Evolutionary conservation across 2,113 vertebrate genomes (phyloP), one percentile per base, ranked within the genome.

Genomic region (Urocolius indicus): DNA sequence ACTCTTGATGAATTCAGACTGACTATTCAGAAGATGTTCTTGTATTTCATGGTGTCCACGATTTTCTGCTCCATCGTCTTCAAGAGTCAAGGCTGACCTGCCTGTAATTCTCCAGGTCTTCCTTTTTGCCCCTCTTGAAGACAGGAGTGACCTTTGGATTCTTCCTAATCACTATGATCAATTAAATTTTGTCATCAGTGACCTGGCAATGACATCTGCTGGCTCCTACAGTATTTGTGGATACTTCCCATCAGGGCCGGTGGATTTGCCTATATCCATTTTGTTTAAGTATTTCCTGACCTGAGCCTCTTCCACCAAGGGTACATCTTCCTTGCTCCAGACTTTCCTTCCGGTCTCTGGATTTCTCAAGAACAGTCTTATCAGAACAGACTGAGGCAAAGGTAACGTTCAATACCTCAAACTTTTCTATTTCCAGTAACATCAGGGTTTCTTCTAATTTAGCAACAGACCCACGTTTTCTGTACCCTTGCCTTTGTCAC

Each of bases 401-500:
- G 27, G 11, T 0, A 2, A 2, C 32, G 36, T 63, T 52, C 19
- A 26, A 1, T 15, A 23, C 3, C 17, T 68, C 20, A 55, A 49
- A 32, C 5, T 41, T 92, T 79, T 65, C 45, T 17, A 45, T 21
- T 16, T 59, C 12, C 19, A 20, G 8, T 69, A 26, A 59, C 43
- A 78, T 83, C 54, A 67, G 36, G 15, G 16, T n/a, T 10, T 55
- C 18, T 48, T 12, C 27, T 54, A 27, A 38, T 10, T 67, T 8
- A 38, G 5, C 8, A 45, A 19, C 36, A 6, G 26, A 13, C 20
- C 12, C 20, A 32, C 9, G 10, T 52, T 89, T 71, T 62, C 5
- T 4, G n/a, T 85, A 20, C 14, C 51, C 22, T 92, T 49, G 10
- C 7, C 9, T 48, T 83, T 79, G 20, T 27, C 21, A 41, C 10